Evolutionary conservation across 2,797 vertebrate species (phyloP).

Genomic region (Thalassophryne amazonica): DNA sequence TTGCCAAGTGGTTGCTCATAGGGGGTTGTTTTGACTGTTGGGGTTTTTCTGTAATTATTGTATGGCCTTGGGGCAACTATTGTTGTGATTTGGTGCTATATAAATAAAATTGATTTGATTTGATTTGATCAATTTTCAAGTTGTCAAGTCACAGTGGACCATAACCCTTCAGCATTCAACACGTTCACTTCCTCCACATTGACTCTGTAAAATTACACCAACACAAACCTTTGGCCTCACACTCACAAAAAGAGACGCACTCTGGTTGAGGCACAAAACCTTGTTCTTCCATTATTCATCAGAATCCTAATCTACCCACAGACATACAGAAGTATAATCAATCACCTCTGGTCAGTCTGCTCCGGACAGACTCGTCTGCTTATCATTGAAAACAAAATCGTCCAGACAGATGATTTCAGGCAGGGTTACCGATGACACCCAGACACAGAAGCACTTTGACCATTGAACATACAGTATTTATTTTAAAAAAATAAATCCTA

Average conservation of each 20-base stretch:
- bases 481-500: too few relatives aligned
- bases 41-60: too few relatives aligned
- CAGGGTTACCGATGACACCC: background rate
- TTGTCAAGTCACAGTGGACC: constrained; percentile 12
- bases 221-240: constrained; percentile 2
- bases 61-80: too few relatives aligned
- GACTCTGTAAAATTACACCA: background rate
- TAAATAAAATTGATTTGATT: too few relatives aligned
- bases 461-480: too few relatives aligned
- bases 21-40: too few relatives aligned
- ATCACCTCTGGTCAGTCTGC: constrained; percentile 37
- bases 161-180: constrained; percentile 21
- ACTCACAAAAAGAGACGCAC: constrained; percentile 30
- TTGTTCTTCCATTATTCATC: constrained; percentile 62
- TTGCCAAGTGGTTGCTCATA: too few relatives aligned
- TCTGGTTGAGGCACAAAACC: constrained; percentile 38
- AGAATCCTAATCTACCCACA: constrained; percentile 34
- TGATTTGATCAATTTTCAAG: too few relatives aligned
- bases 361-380: too few relatives aligned
- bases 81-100: too few relatives aligned
- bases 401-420: background rate
- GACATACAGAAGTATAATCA: constrained; percentile 47
- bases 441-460: too few relatives aligned
- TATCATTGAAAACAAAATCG: too few relatives aligned
- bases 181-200: constrained; percentile 1